Base-by-base conservation (phyloP, 2,113 vertebrate genomes). In the Crotalus viridis region DNA sequence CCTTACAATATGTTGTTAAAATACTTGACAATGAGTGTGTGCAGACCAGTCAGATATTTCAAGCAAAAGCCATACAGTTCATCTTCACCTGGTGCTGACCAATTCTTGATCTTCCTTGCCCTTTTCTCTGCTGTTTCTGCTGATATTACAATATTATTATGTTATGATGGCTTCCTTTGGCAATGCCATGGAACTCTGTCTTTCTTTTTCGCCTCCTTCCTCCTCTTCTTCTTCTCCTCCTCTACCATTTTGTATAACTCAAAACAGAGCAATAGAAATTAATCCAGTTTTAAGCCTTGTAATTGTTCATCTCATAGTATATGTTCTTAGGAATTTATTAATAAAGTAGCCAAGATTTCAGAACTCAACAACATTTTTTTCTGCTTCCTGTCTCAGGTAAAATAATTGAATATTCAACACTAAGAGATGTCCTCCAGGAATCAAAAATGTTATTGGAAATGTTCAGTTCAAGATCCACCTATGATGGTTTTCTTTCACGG, bases 381-480 rank as follows among this genome's bases (percentile, higher is more conserved):
- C n/a, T n/a, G 0, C 28, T 87, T 26, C 39, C 95, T 57, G 92
- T 88, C 26, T 46, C 96, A 99, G 98, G 96, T 96, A 94, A 96
- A 90, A 90, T 87, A 8, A 52, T 96, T 61, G 97, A 98, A 88
- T 88, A 89, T 6, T 90, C 91, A 92, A 91, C 97, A 87, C 57
- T 95, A 3, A 10, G 26, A 61, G 10, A 94, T 39, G 92, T 98
- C 54, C 96, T 98, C 33, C 95, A 95, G 94, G 97, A 98, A 94
- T 98, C 98, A 2, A 97, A 97, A 95, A 97, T 94, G 24, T 85
- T 99, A 19, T 95, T 99, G 74, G 95, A 97, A 90, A 98, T 95
- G 24, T 99, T 99, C 96, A 96, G 95, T 92, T 96, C 95, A 64
- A 97, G 98, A 91, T 98, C 98, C 24, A 96, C 97, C 92, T 98